Percentiles rank a stretch among this genome's conserved stretches.
These are phyloP conservation scores for Agrotis clavis DNA, from an alignment of 2,888 invertebrate species.

Conservation along the genomic window DNA sequence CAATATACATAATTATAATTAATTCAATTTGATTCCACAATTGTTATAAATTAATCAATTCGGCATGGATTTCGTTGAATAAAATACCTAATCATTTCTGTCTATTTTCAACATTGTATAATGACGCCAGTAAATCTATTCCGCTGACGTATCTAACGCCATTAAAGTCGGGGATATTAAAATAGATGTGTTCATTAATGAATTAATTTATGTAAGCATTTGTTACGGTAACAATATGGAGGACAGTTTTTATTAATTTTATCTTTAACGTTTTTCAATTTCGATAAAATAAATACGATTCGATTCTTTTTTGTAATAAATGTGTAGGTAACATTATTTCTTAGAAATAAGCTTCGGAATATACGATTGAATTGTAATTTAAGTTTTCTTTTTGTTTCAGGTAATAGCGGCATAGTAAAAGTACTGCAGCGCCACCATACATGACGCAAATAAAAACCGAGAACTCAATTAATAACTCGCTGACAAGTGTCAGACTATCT, in stretches of 20 bases:
- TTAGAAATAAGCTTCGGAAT: neutral
- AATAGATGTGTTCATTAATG: conserved; percentile 43
- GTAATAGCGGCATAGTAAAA: no score
- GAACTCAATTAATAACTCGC: no score
- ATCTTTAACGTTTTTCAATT: neutral
- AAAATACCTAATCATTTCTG: conserved; percentile 41
- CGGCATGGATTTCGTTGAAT: conserved; percentile 32
- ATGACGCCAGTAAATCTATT: conserved; percentile 51
- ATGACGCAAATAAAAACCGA: no score
- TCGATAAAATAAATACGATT: no score
- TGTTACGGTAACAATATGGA: neutral
- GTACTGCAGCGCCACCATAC: no score
- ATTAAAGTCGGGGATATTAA: conserved; percentile 34
- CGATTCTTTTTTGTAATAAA: neutral
- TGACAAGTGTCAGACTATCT: no score
- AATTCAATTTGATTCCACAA: conserved; percentile 30
- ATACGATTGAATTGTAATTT: no score
- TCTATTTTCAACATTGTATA: conserved; percentile 45
- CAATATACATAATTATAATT: conserved; percentile 11
- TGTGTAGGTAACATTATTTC: neutral
- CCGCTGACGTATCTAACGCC: conserved; percentile 31
- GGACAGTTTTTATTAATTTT: conserved; percentile 2
- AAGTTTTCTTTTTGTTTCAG: no score
- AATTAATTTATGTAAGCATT: conserved; percentile 18
- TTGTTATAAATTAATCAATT: conserved; percentile 45